Evolutionary conservation across 2,113 vertebrate species (phyloP).

Genomic region (Dendrocopos noguchii): DNA sequence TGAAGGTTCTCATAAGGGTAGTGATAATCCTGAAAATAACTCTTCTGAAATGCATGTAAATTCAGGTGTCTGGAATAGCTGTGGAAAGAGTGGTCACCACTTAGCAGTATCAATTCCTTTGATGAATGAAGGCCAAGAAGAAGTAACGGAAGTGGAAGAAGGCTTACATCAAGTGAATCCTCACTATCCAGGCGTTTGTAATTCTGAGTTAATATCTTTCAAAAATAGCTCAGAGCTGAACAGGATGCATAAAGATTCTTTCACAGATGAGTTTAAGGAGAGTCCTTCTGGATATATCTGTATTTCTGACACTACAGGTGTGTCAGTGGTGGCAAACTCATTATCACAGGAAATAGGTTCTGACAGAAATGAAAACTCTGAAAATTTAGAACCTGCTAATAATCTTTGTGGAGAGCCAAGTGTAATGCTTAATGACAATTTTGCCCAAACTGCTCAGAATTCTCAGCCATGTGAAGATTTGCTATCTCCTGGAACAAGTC

Average conservation of each 20-base stretch:
- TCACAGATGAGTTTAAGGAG: neutral
- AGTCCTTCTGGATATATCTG: slow-evolving; percentile 2
- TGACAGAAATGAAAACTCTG: slow-evolving; percentile 29
- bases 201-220: neutral
- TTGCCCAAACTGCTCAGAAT: slow-evolving; percentile 77
- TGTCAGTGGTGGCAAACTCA: neutral
- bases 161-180: neutral
- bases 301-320: neutral
- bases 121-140: neutral
- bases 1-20: slow-evolving; percentile 9
- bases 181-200: neutral
- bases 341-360: slow-evolving; percentile 35
- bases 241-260: neutral
- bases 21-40: slow-evolving; percentile 15
- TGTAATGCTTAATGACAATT: slow-evolving; percentile 19
- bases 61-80: neutral
- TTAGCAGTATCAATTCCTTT: slow-evolving; percentile 11
- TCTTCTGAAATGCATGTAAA: neutral
- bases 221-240: neutral
- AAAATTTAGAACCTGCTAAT: slow-evolving; percentile 2
- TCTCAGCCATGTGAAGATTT: slow-evolving; percentile 72
- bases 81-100: neutral
- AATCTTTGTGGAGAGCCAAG: neutral
- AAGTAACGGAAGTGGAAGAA: neutral
- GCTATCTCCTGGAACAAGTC: slow-evolving; percentile 71